Percentiles rank a stretch among this genome's conserved stretches.
These are phyloP conservation scores for Lysandra coridon DNA, from an alignment of 2,888 invertebrate species.

Conservation along the genomic window DNA sequence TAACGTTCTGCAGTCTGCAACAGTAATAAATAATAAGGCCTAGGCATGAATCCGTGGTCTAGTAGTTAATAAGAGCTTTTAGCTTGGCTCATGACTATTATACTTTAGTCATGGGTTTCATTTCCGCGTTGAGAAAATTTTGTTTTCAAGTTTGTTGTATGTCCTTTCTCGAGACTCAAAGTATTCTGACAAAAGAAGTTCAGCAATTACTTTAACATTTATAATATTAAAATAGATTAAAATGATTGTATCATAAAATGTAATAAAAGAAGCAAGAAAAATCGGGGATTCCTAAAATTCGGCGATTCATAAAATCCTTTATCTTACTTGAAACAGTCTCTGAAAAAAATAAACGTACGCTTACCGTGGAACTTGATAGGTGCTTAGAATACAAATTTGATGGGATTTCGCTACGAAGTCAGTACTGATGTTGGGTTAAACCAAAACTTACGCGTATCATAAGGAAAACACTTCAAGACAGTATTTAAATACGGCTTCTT, in stretches of 20 bases:
- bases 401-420: not conserved
- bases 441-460: not conserved
- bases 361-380: not conserved
- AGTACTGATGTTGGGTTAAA: slow-evolving; percentile 11
- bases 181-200: too few species aligned
- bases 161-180: too few species aligned
- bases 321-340: not conserved
- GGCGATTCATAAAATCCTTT: not conserved
- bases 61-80: too few species aligned
- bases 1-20: too few species aligned
- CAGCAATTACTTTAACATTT: too few species aligned
- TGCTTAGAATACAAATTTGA: not conserved
- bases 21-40: too few species aligned
- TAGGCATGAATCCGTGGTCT: too few species aligned
- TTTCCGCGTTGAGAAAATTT: too few species aligned
- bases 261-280: not conserved
- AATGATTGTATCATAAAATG: not conserved
- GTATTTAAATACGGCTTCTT: slow-evolving; percentile 18
- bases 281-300: not conserved
- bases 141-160: too few species aligned
- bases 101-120: too few species aligned
- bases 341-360: not conserved
- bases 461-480: slow-evolving; percentile 15
- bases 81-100: too few species aligned
- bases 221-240: too few species aligned